Evolutionary conservation across 2,888 invertebrate species (phyloP), one percentile per base, ranked within the genome.

Genomic region (Nudaria mundana): DNA sequence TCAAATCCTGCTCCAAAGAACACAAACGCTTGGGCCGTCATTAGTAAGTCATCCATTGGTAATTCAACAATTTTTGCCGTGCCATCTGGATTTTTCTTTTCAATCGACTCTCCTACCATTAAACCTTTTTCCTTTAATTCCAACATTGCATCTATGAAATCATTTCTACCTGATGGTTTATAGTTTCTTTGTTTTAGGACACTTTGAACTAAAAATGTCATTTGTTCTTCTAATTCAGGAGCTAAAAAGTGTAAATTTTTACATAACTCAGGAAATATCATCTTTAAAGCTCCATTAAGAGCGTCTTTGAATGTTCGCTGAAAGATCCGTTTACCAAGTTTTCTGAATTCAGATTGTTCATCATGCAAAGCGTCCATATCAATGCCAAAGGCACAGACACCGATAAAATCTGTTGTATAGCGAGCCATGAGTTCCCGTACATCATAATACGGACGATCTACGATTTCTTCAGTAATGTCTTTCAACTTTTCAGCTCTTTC

Each of bases 1-100:
- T 90, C 90, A 51, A 87, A 90, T 5, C 90, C 90, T 38, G 89
- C 90, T 11, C 79, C 87, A 30, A 88, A 87, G 50, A 87, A 87
- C 3, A 84, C 76, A 54, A 88, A 86, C 0, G 79, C 77, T 69
- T 86, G 87, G 2, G 87, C 83, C 7, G 74, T 74, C 64, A 87
- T 66, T 33, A 85, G 45, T 30, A 69, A 39, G 31, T 83, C 80
- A 40, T 66, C 75, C 38, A 85, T 45, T 63, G 83, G 80, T 32
- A 81, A 39, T 37, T 77, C 72, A 0, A 82, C 63, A 5, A 65
- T 61, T 62, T 76, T 75, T 2, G 81, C 67, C 11, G 71, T 51
- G 1, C 85, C 85, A 52, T 86, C 73, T 0, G 60, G 22, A 38
- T 79, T 70, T 38, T 65, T 80, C 1, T 40, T 44, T 53, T 81